These are phyloP conservation scores for Cotesia vestalis DNA, from an alignment of 1,140 invertebrate genomes.

Conservation along the genomic window DNA sequence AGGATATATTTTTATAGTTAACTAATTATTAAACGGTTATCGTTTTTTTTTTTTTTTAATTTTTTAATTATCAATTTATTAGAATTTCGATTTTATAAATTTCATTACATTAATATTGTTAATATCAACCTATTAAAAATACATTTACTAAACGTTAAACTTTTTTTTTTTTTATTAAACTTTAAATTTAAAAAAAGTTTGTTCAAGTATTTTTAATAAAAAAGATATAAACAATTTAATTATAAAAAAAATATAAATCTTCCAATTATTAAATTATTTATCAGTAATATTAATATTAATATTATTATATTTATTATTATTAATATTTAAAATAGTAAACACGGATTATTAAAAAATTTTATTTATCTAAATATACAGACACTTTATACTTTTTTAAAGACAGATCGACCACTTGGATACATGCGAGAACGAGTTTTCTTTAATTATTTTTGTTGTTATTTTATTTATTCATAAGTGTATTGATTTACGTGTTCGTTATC, in stretches of 20 bases:
- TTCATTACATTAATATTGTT: background rate
- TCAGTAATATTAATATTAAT: too few relatives aligned
- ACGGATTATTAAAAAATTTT: constrained; percentile 47
- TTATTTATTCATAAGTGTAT: background rate
- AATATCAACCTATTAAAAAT: constrained; percentile 7
- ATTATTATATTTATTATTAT: too few relatives aligned
- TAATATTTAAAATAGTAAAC: constrained; percentile 53
- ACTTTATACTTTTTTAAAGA: constrained; percentile 58
- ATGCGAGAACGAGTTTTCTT: constrained; percentile 27
- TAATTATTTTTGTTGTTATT: constrained; percentile 10
- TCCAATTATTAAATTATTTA: constrained; percentile 9
- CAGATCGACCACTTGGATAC: constrained; percentile 35
- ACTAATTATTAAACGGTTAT: constrained; percentile 22
- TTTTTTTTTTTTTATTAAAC: constrained; percentile 10
- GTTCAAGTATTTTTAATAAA: too few relatives aligned
- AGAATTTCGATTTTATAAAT: background rate
- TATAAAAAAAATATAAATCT: too few relatives aligned
- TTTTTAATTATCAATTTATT: constrained; percentile 54
- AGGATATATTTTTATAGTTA: constrained; percentile 23
- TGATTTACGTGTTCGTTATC: constrained; percentile 9
- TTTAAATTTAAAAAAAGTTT: too few relatives aligned
- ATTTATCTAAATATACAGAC: constrained; percentile 52
- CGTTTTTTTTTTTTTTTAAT: constrained; percentile 48
- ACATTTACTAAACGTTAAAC: too few relatives aligned
- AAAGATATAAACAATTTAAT: too few relatives aligned